These are phyloP conservation scores for Phasia obesa DNA, from an alignment of 2,888 invertebrate species.

Conservation along the genomic window DNA sequence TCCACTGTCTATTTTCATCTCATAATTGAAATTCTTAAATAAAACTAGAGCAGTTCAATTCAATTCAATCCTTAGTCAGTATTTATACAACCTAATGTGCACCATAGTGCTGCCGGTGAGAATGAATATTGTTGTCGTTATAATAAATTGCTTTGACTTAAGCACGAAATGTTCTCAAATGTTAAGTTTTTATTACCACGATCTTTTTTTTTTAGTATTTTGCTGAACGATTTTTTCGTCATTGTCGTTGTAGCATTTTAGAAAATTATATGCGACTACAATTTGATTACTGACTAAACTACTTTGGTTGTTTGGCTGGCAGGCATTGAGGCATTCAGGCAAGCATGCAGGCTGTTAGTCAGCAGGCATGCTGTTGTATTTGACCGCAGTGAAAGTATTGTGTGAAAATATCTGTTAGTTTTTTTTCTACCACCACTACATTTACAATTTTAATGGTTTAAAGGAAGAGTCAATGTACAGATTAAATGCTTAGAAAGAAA, in stretches of 20 bases:
- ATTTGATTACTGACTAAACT: slow-evolving; percentile 65
- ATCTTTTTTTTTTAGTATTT: slow-evolving; percentile 45
- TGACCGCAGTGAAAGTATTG: slow-evolving; percentile 71
- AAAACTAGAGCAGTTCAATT: too few relatives aligned
- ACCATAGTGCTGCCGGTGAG: neutral
- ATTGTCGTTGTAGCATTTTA: slow-evolving; percentile 38
- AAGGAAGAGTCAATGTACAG: slow-evolving; percentile 67
- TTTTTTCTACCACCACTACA: slow-evolving; percentile 9
- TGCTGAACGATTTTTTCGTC: slow-evolving; percentile 24
- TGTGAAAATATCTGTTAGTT: slow-evolving; percentile 67
- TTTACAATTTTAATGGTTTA: slow-evolving; percentile 55
- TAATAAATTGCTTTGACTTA: slow-evolving; percentile 67
- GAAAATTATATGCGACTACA: slow-evolving; percentile 60
- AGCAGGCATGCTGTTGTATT: slow-evolving; percentile 54
- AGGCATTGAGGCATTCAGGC: slow-evolving; percentile 11
- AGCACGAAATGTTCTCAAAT: slow-evolving; percentile 69
- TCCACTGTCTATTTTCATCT: too few relatives aligned
- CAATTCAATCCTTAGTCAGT: too few relatives aligned
- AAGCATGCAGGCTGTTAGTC: slow-evolving; percentile 6
- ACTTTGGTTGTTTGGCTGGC: slow-evolving; percentile 38
- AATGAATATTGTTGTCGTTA: slow-evolving; percentile 44
- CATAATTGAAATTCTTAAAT: too few relatives aligned
- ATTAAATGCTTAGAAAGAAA: slow-evolving; percentile 63
- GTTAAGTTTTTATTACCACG: slow-evolving; percentile 59
- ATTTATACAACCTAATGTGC: too few relatives aligned